Evolutionary conservation across 2,797 vertebrate species (phyloP), one percentile per base, ranked within the genome.

Genomic region (Balearica regulorum): DNA sequence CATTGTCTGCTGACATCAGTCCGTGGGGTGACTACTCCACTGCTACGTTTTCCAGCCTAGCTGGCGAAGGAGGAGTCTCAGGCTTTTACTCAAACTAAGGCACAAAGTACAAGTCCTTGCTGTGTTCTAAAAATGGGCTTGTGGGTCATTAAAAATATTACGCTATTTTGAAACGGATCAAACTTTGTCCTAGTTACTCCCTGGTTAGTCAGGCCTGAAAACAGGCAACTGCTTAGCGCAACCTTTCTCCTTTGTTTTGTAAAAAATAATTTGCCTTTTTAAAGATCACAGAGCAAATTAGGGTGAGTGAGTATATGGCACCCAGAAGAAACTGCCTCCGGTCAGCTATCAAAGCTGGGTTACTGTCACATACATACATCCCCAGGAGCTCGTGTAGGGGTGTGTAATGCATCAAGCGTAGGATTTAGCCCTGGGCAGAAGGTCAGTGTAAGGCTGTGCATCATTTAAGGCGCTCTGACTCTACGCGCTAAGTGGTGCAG

Each of bases 61-160:
- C 86, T 94, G 77, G 44, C 4, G 5, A 68, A 78, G 94, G 69
- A 93, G 65, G 10, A 35, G 55, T 49, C 55, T 80, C 4, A 8
- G 53, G 60, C 55, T 94, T 69, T 76, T 73, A 24, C 79, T 95
- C 71, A 72, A 85, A 48, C 65, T 37, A 6, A 93, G 68, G 83
- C 78, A 64, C 55, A 57, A 35, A 60, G 33, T 46, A 58, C 33
- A 58, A 92, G 77, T 93, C 80, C 69, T 85, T 29, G 5, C 81
- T 39, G 55, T 48, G 62, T 76, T 90, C 95, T 87, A 10, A 77
- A 95, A 96, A 64, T 33, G 78, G 76, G 51, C 90, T 89, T 83
- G 16, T 33, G 73, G 84, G 94, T 91, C 84, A 81, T 93, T 93
- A 95, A 95, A 94, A 96, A 96, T 91, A 94, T 22, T 26, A 54